Percentiles rank a stretch among this genome's conserved stretches.
Evolutionary conservation across 35 echinoderm and acorn worm genomes (phyloP).

Genomic region (Apostichopus parvimensis): DNA sequence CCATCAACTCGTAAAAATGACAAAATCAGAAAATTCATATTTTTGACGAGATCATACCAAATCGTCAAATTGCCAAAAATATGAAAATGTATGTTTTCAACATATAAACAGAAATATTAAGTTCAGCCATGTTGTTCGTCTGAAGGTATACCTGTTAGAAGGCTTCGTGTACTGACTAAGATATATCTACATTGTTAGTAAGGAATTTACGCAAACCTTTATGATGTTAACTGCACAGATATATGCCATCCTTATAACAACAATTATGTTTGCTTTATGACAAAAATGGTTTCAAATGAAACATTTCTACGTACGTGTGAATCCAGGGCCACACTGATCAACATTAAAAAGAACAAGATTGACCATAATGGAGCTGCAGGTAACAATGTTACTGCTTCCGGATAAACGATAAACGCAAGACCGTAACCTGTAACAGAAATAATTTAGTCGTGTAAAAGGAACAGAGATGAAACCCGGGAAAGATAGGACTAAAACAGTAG

Average conservation of each 20-base stretch:
- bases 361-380: constrained; percentile 73
- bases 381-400: constrained; percentile 63
- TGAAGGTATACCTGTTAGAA: no score
- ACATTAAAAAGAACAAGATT: constrained; percentile 77
- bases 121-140: no score
- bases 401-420: constrained; percentile 75
- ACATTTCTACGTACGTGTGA: constrained; percentile 56
- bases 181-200: neutral
- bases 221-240: neutral
- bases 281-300: neutral
- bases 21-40: no score
- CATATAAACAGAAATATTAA: no score
- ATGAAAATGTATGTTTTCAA: no score
- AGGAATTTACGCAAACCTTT: neutral
- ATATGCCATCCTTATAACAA: neutral
- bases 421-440: constrained; percentile 55
- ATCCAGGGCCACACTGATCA: constrained; percentile 66
- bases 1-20: no score
- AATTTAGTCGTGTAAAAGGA: no score
- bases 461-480: no score
- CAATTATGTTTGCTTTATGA: neutral
- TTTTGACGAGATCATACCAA: no score
- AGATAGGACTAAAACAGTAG: no score
- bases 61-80: no score
- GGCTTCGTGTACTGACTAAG: neutral